Percentiles rank a stretch among this genome's conserved stretches.
These are phyloP conservation scores for Rousettus leschenaultii DNA, from an alignment of 2,113 vertebrate genomes.

Conservation along the genomic window DNA sequence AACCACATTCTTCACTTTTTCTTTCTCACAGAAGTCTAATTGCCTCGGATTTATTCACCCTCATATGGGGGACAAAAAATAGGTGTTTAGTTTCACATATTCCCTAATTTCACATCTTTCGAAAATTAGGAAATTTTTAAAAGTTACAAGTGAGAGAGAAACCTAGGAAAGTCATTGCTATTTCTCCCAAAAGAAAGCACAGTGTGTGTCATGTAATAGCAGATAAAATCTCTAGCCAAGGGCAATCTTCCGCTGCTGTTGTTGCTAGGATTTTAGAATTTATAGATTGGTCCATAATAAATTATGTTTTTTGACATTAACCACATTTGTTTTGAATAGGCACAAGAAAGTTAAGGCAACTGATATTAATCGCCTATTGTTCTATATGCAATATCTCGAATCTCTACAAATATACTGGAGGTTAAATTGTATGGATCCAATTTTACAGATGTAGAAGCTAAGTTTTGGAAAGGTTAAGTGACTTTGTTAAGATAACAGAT, in stretches of 20 bases:
- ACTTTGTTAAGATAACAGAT: neutral
- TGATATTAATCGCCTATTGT: neutral
- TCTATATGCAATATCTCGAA: neutral
- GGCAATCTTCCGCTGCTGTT: neutral
- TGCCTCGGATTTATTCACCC: neutral
- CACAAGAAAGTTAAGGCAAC: neutral
- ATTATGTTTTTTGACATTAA: neutral
- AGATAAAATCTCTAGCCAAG: neutral
- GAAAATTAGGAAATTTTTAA: neutral
- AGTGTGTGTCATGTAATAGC: neutral
- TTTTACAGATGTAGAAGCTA: neutral
- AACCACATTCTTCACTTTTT: neutral
- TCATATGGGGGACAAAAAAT: neutral
- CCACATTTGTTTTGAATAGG: neutral
- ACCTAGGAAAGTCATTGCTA: neutral
- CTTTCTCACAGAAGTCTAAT: neutral
- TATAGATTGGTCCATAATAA: neutral
- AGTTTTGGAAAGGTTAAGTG: neutral
- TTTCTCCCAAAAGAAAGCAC: neutral
- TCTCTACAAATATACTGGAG: neutral
- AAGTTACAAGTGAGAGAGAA: neutral
- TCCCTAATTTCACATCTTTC: neutral
- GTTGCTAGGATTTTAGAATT: neutral
- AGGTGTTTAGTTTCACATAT: neutral
- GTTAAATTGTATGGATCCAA: neutral